phyloP scores from a whole-genome alignment of 2,888 invertebrate species.

The Apeira syringaria region DNA sequence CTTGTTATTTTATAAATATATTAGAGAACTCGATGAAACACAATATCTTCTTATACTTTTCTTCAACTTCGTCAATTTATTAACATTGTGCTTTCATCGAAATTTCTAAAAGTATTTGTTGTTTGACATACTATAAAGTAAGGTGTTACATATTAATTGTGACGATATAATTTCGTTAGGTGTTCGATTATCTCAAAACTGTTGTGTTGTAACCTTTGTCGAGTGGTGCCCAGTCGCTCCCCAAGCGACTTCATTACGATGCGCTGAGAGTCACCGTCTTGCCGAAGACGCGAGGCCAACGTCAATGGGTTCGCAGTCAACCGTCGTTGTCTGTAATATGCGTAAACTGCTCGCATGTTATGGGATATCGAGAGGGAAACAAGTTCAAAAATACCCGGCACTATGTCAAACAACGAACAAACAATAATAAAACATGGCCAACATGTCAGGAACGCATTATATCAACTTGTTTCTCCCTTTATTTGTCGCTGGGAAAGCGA shows the following conservation, averaged over 20 bases:
- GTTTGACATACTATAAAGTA: too few species aligned
- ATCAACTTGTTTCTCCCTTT: constrained; percentile 11
- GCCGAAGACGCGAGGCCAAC: neutral
- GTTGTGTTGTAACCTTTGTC: constrained; percentile 1
- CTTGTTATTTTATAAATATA: too few species aligned
- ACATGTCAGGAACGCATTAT: neutral
- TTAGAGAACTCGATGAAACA: too few species aligned
- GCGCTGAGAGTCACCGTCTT: constrained; percentile 3
- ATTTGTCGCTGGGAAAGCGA: constrained; percentile 16
- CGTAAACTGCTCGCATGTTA: constrained; percentile 21
- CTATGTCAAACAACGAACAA: neutral
- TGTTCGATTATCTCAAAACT: constrained; percentile 1
- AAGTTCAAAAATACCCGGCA: constrained; percentile 2
- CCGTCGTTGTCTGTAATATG: constrained; percentile 16
- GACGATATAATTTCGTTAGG: neutral
- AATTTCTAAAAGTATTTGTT: too few species aligned
- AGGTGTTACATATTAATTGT: neutral
- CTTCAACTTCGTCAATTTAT: too few species aligned
- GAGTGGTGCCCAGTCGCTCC: constrained; percentile 17
- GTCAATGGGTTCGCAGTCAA: constrained; percentile 5
- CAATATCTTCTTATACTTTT: too few species aligned
- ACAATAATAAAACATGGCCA: neutral
- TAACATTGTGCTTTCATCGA: too few species aligned
- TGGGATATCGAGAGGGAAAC: constrained; percentile 11
- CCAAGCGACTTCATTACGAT: constrained; percentile 16